Evolutionary conservation across 1,140 invertebrate genomes (phyloP), one percentile per base, ranked within the genome.

Genomic region (Bilobella aurantiaca): DNA sequence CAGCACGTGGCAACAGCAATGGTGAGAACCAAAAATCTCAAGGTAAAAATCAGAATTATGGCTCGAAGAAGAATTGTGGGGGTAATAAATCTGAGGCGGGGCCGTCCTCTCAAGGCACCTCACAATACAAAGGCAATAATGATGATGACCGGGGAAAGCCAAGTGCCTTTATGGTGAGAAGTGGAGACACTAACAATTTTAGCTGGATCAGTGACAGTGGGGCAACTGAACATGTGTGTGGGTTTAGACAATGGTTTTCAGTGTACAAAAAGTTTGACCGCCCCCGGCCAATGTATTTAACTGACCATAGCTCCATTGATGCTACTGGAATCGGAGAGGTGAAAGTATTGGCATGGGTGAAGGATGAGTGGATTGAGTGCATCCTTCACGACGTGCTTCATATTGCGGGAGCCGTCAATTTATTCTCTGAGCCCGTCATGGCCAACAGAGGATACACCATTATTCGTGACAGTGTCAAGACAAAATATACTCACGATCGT

Each of bases 361-460:
- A 49, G 59, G 21, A 3, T 28, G n/a, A 30, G 21, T 49, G 21
- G 46, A 57, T 1, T 28, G 34, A 25, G 23, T 47, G 21, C 2
- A 57, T 30, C 1, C 28, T 66, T 21, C 8, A 28, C 18, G 21
- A 62, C 28, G 65, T 63, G 8, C 29, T 46, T 25, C 56, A 66
- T 29, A 32, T 66, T 23, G 59, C 65, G 3, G 49, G 49, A n/a
- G 65, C 37, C 1, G 65, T 30, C 1, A 66, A 66, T 56, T 60
- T 66, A 18, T 66, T 66, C 21, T 63, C 59, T 23, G 65, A 66
- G 42, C 31, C 2, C 14, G 16, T 3, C 12, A 63, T 66, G 60
- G 60, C 42, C 12, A 31, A 66, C 21, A 62, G 56, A 27, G 65
- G 65, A 56, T 66, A 29, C 47, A 37, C 27, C 21, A 65, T 65